Evolutionary conservation across 1,140 invertebrate species (phyloP), one percentile per base, ranked within the genome.

Genomic region (Dysdera silvatica): DNA sequence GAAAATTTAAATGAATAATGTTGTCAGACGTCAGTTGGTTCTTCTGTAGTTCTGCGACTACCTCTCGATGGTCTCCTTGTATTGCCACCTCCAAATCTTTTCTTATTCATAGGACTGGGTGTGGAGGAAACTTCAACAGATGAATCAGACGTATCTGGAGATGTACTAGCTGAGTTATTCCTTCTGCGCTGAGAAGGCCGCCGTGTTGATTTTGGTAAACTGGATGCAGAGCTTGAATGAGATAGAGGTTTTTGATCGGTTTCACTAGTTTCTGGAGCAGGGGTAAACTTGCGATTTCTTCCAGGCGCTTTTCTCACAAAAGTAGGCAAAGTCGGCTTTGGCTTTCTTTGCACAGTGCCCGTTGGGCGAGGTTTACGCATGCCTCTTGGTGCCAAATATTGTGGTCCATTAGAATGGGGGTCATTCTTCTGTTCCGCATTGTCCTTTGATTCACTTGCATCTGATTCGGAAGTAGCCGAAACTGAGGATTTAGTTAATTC

Each of bases 321-420:
- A 7, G 58, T 41, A 12, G 58, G 58, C 10, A 61, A 8, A 40
- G 58, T 61, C 5, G 58, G 58, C 20, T 31, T 51, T 31, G 58
- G 49, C 14, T 29, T 40, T 8, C 14, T 8, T 52, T 61, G 33
- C 23, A 47, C 58, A 24, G 16, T 52, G n/a, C 28, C 28, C 57
- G 51, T 49, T 10, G 58, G 58, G 18, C 58, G 47, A 3, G 58
- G 58, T 31, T 61, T 61, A n/a, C 58, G 40, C 7, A 49, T 61
- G 24, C 47, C 58, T 43, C 58, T 49, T 20, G 58, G 58, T n/a
- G 52, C 33, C 51, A 61, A 52, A 24, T 41, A 61, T 14, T 47
- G 58, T 23, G 58, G 58, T 6, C 58, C 58, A 20, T 35, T 35
- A 14, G 26, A 18, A 16, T 43, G 45, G 31, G 7, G n/a, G n/a